Conservation (phyloP, 2,888 invertebrate genomes). For the Norana najaformis region DNA sequence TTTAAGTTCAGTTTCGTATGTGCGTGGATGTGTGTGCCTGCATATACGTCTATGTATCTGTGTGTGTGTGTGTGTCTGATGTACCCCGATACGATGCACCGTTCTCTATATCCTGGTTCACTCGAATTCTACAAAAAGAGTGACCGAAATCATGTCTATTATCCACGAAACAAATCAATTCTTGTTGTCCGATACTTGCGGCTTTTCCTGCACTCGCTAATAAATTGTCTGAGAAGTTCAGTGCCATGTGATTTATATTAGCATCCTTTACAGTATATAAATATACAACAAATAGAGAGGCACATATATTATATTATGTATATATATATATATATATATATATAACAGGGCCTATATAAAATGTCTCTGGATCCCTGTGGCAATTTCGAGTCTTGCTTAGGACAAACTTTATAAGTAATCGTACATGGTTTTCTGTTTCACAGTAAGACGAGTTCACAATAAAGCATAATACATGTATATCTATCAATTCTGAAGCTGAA, state of each 20-base stretch:
- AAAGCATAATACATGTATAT: not conserved
- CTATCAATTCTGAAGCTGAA: not conserved
- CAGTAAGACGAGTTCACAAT: not conserved
- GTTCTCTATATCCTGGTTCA: not conserved
- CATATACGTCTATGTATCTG: not conserved
- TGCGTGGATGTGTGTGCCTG: not conserved
- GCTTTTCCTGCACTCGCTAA: not conserved
- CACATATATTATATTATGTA: not conserved
- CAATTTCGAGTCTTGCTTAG: too few species aligned
- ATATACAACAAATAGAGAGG: too few species aligned
- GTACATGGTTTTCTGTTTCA: too few species aligned
- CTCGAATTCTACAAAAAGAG: not conserved
- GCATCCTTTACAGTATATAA: too few species aligned
- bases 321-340: not conserved
- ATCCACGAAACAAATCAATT: not conserved
- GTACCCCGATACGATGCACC: not conserved
- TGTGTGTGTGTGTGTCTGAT: not conserved
- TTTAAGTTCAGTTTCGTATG: too few species aligned
- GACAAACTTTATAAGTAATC: too few species aligned
- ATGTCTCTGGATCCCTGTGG: too few species aligned
- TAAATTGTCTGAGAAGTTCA: not conserved
- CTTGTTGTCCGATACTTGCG: slow-evolving; percentile 9
- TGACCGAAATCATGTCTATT: not conserved
- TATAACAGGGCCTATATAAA: not conserved
- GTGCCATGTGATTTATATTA: not conserved